A percentile compares a stretch with the other conserved stretches of the same genome.
phyloP scores from a whole-genome alignment of 53 echinoderm and acorn worm species.

The Mesocentrotus franciscanus region DNA sequence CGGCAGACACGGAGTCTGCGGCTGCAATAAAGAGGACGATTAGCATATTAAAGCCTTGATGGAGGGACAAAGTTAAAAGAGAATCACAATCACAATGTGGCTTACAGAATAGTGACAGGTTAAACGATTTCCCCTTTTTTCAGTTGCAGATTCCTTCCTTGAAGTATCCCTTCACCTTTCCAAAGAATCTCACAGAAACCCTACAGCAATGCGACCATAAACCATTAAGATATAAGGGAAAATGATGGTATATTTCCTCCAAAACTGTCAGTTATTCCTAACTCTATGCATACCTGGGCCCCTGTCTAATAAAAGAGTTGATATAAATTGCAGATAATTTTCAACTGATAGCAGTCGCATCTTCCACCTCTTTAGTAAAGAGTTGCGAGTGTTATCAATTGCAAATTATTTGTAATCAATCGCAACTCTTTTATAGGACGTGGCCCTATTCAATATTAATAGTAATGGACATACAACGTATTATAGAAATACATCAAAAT shows the following conservation, averaged over 20 bases:
- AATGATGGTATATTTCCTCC: neutral
- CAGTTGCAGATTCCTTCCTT: neutral
- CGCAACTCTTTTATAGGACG: neutral
- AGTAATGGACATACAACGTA: neutral
- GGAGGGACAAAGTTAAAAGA: neutral
- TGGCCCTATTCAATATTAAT: neutral
- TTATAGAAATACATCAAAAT: neutral
- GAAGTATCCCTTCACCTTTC: neutral
- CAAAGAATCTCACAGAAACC: neutral
- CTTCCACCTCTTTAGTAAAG: no score
- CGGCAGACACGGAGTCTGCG: no score
- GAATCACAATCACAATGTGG: neutral
- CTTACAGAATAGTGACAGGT: neutral
- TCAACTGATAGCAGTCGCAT: no score
- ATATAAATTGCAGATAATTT: no score
- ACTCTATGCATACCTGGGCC: neutral
- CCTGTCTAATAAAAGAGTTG: no score
- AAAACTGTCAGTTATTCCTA: neutral
- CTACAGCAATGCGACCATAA: neutral
- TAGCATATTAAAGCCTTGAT: neutral
- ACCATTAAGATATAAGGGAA: neutral
- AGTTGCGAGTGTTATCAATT: no score
- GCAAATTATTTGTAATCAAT: neutral
- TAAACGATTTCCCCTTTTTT: neutral
- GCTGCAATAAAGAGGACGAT: no score